Evolutionary conservation across 2,797 vertebrate genomes (phyloP).

Genomic region (Saguinus oedipus): DNA sequence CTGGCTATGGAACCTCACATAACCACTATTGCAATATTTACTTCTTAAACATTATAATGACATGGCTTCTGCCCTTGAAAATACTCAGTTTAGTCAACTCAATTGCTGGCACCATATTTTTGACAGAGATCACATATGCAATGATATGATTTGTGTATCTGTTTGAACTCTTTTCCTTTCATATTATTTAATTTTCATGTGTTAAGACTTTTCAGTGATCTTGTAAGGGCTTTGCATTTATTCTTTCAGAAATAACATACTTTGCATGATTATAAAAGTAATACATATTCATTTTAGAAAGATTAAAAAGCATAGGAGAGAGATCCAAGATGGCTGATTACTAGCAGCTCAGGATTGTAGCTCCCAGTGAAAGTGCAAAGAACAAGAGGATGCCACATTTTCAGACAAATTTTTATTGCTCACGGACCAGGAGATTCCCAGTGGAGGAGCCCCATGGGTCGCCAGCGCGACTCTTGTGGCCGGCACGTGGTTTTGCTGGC

Average conservation of each 20-base stretch:
- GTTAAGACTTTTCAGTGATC: slow-evolving; percentile 34
- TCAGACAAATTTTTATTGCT: too few species aligned
- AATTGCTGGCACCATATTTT: not conserved
- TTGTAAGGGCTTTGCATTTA: slow-evolving; percentile 3
- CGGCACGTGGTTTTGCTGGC: too few species aligned
- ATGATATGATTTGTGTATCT: not conserved
- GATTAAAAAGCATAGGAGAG: not conserved
- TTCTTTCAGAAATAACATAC: slow-evolving; percentile 40
- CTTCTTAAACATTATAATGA: not conserved
- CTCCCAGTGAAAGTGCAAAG: too few species aligned
- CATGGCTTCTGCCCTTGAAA: not conserved
- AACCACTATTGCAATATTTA: not conserved
- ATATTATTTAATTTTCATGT: slow-evolving; percentile 1
- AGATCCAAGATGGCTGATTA: too few species aligned
- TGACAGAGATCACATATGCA: not conserved
- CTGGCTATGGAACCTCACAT: not conserved
- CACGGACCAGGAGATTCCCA: too few species aligned
- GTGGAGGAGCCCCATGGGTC: too few species aligned
- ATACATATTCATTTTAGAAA: slow-evolving; percentile 59
- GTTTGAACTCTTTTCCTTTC: slow-evolving; percentile 36
- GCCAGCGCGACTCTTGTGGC: too few species aligned
- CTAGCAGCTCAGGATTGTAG: too few species aligned
- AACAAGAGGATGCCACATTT: too few species aligned
- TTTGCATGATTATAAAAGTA: slow-evolving; percentile 52
- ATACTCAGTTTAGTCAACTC: not conserved